Conservation (phyloP, 2,888 invertebrate genomes). For the Drosophila prostipennis region DNA sequence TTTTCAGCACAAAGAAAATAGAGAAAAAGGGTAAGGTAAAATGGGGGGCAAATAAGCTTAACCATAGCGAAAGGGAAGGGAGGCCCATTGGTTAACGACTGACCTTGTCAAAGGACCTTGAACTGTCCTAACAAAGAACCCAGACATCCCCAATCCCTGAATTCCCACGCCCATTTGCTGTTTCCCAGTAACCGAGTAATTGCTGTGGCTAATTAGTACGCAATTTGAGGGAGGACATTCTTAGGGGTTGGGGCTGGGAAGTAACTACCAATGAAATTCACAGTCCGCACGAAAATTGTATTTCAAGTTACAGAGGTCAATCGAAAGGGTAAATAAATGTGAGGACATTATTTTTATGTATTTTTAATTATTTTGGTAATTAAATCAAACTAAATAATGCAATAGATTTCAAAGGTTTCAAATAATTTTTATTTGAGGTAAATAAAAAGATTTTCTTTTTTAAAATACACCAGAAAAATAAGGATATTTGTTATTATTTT, state of each 20-base stretch:
- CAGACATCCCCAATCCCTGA: constrained; percentile 4
- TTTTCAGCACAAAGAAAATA: constrained; percentile 40
- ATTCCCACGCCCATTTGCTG: constrained; percentile 57
- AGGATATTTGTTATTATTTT: neutral
- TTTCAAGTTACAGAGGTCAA: constrained; percentile 16
- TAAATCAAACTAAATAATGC: neutral
- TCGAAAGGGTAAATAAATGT: no score
- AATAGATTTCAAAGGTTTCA: no score
- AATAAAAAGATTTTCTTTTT: no score
- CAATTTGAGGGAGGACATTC: constrained; percentile 28
- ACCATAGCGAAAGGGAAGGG: neutral
- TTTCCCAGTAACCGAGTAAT: constrained; percentile 36
- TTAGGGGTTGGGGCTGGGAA: constrained; percentile 16
- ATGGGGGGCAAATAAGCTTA: constrained; percentile 31
- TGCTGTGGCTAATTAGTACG: constrained; percentile 46
- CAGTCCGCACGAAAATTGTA: constrained; percentile 20
- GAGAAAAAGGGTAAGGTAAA: neutral
- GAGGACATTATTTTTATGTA: no score
- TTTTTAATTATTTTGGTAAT: neutral
- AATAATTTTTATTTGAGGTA: no score
- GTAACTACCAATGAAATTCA: constrained; percentile 23
- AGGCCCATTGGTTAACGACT: constrained; percentile 24
- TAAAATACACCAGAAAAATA: no score
- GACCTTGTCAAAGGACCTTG: constrained; percentile 66
- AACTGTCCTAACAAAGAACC: constrained; percentile 36